Base-by-base conservation (phyloP, 2,888 invertebrate genomes). In the Drosophila histrio region DNA sequence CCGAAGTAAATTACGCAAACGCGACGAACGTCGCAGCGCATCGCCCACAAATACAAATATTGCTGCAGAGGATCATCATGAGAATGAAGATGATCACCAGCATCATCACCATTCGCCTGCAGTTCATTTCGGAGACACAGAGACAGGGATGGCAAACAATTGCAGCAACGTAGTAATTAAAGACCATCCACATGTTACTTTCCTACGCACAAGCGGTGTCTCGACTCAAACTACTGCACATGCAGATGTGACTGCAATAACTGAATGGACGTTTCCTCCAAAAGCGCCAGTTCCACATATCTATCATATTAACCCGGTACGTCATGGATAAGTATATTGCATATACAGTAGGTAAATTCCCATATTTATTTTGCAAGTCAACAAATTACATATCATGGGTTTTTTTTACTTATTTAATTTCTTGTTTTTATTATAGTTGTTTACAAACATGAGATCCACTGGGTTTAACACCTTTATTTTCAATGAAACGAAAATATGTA, bases 1-100 rank as follows among this genome's bases (percentile, higher is more conserved):
- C 93, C 96, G 96, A 94, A 96, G 96, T 93, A 96, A 96, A 94
- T 94, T 96, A 93, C 94, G 96, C 90, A 96, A 96, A 93, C 94
- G 96, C 87, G 96, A 96, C 92, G 96, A 96, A 77, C 94, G 95
- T 89, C 94, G 94, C 36, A 89, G 94, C 43, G 21, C 56, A 9
- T 30, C 62, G 21, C 30, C 77, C 7, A 56, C 49, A 15, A 65
- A 49, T 9, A 56, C 49, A 15, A 65, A 49, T 15, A 24, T 44
- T 52, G 49, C 26, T 17, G 39, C 28, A 8, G 50, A 47, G 21
- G 58, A 70, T 19, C 53, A 53, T n/a, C 41, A 49, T 5, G 49
- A 56, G 21, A 39, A 52, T 8, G 54, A 9, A 13, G 52, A 52
- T 24, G 56, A 59, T 43, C 26, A 32, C 15, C 41, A 22, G 13